Conservation (phyloP, 2,888 invertebrate genomes). For the Pycnomerus fuliginosus region DNA sequence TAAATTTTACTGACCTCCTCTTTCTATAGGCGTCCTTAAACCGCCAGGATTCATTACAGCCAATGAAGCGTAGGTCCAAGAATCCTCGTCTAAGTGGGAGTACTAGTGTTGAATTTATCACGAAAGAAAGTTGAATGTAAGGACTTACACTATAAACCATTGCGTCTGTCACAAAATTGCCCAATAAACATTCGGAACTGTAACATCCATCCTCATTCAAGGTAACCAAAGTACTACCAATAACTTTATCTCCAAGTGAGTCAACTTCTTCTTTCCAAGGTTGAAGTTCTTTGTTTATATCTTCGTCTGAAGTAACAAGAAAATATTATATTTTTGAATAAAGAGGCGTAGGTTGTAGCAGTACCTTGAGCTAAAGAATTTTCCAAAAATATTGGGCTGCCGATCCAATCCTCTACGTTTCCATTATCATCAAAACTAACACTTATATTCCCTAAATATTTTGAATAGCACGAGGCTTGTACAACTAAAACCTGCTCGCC, state of each 20-base stretch:
- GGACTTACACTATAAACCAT: constrained; percentile 65
- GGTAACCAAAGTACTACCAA: constrained; percentile 32
- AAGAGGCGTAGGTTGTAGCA: too few species aligned
- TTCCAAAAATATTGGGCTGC: constrained; percentile 70
- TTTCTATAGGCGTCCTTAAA: constrained; percentile 64
- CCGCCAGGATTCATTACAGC: constrained; percentile 69
- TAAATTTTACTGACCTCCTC: constrained; percentile 64
- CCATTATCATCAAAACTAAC: constrained; percentile 70
- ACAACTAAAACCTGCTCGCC: constrained; percentile 66
- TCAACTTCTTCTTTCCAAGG: constrained; percentile 32
- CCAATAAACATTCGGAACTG: constrained; percentile 70
- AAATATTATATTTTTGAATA: constrained; percentile 7
- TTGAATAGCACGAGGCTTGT: constrained; percentile 70
- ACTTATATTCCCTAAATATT: constrained; percentile 75
- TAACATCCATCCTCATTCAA: constrained; percentile 60
- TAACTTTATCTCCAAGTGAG: constrained; percentile 23
- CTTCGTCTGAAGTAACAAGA: constrained; percentile 25
- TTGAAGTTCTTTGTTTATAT: constrained; percentile 26
- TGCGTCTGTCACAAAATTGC: constrained; percentile 70
- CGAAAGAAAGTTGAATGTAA: too few species aligned
- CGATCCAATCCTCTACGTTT: constrained; percentile 62
- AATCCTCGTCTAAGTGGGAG: constrained; percentile 53
- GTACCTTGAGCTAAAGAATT: constrained; percentile 44
- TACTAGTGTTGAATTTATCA: constrained; percentile 50
- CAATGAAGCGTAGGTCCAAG: constrained; percentile 69